Evolutionary conservation across 1,140 invertebrate genomes (phyloP), one percentile per base, ranked within the genome.

Genomic region (Chrysoperla carnea): DNA sequence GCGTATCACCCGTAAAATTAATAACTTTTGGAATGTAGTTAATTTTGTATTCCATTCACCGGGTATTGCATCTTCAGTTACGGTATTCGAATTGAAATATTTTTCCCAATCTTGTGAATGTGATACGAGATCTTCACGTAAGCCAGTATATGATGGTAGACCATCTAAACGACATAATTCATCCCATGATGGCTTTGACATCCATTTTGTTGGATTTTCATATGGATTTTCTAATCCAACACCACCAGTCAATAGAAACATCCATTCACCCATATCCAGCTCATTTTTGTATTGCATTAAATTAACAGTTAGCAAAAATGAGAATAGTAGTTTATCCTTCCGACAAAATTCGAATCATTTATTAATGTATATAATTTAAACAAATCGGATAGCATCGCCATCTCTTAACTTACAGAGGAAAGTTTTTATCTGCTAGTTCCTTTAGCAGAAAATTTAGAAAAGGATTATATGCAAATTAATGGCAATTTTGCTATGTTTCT

Each of bases 241-340:
- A 27, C 86, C 89, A 11, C 89, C 89, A 7, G 84, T 92, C 47
- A 95, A 55, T 6, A 95, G 64, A 61, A 94, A 95, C 64, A 87
- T 74, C 78, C 89, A 92, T 51, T 92, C 79, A 0, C 59, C 46
- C 11, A 74, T 65, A 43, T 78, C 64, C n/a, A 95, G 62, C 46
- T 69, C 56, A 27, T 73, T 71, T 29, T 76, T 63, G 46, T 78
- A 75, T 53, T 84, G 77, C 62, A 84, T 66, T 44, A 95, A 65
- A 57, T 92, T 94, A 13, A 88, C 67, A 40, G 76, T 75, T 38
- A 97, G 66, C 45, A 95, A 58, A 46, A 95, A 66, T 0, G 90
- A 91, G 63, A 95, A 95, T 11, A 96, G 66, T 15, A 94, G 60
- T 64, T 94, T 88, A 61, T 89, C 84, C 72, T 81, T n/a, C n/a